Percentiles rank a stretch among this genome's conserved stretches.
Evolutionary conservation across 2,888 invertebrate genomes (phyloP).

Genomic region (Invenusta paracnida): DNA sequence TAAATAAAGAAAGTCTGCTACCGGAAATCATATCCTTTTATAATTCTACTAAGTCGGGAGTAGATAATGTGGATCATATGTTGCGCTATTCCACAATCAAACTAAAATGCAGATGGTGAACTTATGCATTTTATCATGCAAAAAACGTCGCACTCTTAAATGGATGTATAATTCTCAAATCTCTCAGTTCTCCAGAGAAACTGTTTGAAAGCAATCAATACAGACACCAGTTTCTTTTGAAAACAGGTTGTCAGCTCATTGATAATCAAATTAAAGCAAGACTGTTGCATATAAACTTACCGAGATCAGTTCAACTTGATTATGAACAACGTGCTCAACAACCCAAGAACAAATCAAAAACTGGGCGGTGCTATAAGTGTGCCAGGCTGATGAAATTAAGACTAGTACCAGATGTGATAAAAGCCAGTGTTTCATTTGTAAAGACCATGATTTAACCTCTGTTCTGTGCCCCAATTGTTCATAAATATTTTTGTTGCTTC

Average conservation of each 20-base stretch:
- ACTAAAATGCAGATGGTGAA: not conserved
- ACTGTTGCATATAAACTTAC: not conserved
- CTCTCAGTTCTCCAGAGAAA: no score
- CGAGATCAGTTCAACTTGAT: not conserved
- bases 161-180: no score
- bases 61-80: not conserved
- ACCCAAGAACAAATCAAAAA: not conserved
- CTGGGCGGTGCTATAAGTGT: not conserved
- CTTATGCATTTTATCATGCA: not conserved
- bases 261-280: no score
- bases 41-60: not conserved
- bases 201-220: not conserved
- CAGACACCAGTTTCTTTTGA: not conserved
- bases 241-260: no score
- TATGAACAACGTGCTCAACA: not conserved
- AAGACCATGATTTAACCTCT: not conserved
- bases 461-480: not conserved
- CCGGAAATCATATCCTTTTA: not conserved
- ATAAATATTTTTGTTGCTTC: not conserved
- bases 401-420: not conserved
- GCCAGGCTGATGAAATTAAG: not conserved
- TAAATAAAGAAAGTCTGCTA: no score
- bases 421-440: not conserved
- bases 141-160: not conserved
- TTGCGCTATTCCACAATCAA: not conserved